Evolutionary conservation across 1,140 invertebrate genomes (phyloP), one percentile per base, ranked within the genome.

Genomic region (Limonius californicus): DNA sequence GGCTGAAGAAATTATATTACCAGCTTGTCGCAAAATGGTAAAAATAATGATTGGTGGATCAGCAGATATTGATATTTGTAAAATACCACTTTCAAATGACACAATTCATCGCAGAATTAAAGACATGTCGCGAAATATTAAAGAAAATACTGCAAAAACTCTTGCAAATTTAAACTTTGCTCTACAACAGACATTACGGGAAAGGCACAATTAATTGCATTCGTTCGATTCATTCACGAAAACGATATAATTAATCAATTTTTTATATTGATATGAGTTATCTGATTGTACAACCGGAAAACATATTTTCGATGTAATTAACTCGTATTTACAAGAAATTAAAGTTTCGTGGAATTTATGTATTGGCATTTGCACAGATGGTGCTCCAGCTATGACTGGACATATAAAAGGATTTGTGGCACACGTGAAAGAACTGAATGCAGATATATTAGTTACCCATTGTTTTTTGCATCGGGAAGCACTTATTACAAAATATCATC

Each of bases 301-400:
- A 58, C 14, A 62, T 54, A 69, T 69, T 66, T 70, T 72, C 68
- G 61, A 72, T 64, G 66, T 61, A 67, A 64, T 71, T 59, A 65
- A 65, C 62, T 63, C 56, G 63, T 45, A 66, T 69, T 66, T 70
- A 54, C 39, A 69, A 58, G 70, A 70, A 65, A 70, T 68, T 62
- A 65, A 63, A 30, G 72, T 43, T 57, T 27, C 53, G n/a, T 74
- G 69, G 66, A 65, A 69, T 18, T 59, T 66, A 59, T 72, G 68
- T 47, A 66, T 75, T 67, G 74, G 69, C 30, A 69, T 77, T 68
- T 78, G 73, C 63, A 78, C 73, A 67, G 76, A 78, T 72, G 72
- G 72, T 61, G 74, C 74, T 62, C 71, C 64, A 67, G 66, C 74
- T 50, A 77, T 78, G 75, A 70, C 72, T 19, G 72, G 73, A 63